phyloP scores from a whole-genome alignment of 1,140 invertebrate genomes.

The Apocrypta bakeri region DNA sequence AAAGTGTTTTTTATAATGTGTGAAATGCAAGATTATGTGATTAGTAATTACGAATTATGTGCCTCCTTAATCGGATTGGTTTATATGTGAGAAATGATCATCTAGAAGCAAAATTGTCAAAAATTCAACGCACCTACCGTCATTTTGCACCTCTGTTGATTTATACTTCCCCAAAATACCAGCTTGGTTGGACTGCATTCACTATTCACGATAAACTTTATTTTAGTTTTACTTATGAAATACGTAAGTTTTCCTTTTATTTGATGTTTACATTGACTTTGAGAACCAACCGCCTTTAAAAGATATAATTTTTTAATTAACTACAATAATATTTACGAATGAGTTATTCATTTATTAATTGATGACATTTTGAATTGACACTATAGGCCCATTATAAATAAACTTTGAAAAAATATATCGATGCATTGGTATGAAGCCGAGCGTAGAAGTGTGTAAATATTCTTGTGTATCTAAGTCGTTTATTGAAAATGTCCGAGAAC shows the following conservation, averaged over 20 bases:
- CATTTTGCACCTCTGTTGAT: conserved; percentile 1
- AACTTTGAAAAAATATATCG: background rate
- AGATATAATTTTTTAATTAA: conserved; percentile 4
- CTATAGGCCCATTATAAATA: background rate
- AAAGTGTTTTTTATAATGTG: conserved; percentile 36
- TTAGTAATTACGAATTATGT: conserved; percentile 1
- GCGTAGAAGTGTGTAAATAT: conserved; percentile 32
- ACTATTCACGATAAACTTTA: conserved; percentile 24
- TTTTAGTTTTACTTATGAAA: background rate
- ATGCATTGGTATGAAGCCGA: conserved; percentile 3
- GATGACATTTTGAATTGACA: conserved; percentile 23
- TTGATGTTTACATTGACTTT: background rate
- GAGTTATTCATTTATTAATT: conserved; percentile 11
- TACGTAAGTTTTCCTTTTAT: conserved; percentile 21
- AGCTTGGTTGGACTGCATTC: background rate
- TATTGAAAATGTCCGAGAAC: conserved; percentile 11
- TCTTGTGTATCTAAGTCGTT: conserved; percentile 24
- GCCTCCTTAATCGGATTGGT: conserved; percentile 16
- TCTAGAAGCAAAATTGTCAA: conserved; percentile 35
- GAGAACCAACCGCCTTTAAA: conserved; percentile 23
- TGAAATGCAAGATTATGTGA: conserved; percentile 22
- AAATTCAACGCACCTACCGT: conserved; percentile 24
- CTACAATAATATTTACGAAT: background rate
- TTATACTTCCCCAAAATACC: background rate
- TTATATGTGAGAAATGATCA: conserved; percentile 16